Percentiles rank a stretch among this genome's conserved stretches.
Conservation (phyloP, 2,888 invertebrate species). For the Eupithecia vulgata region DNA sequence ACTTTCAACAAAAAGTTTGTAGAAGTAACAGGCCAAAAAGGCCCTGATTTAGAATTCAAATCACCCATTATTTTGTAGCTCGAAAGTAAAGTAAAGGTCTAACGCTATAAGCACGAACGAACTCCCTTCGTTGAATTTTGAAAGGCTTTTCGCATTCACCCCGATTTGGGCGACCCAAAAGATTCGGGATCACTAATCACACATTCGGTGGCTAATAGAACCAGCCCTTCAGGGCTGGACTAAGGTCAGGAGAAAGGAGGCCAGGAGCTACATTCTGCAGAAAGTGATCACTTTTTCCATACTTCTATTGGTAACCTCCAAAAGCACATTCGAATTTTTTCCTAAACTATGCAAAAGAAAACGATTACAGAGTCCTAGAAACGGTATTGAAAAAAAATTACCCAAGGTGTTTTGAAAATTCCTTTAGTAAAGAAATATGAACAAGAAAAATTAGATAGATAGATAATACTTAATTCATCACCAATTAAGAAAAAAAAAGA, state of each 20-base stretch:
- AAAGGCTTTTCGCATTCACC: conserved; percentile 28
- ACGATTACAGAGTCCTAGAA: not conserved
- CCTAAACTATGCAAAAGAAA: not conserved
- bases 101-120: conserved; percentile 22
- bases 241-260: not conserved
- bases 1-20: not conserved
- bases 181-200: conserved; percentile 41
- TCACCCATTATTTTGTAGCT: conserved; percentile 24
- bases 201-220: conserved; percentile 40
- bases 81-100: conserved; percentile 14
- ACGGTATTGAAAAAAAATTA: not conserved
- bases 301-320: not conserved
- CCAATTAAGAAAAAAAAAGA: too few relatives aligned
- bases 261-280: not conserved
- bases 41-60: conserved; percentile 21
- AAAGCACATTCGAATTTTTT: not conserved
- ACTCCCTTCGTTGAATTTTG: conserved; percentile 27
- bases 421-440: too few relatives aligned
- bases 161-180: conserved; percentile 32
- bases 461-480: too few relatives aligned
- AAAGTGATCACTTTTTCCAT: not conserved
- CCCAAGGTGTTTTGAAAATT: not conserved
- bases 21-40: conserved; percentile 6
- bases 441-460: too few relatives aligned
- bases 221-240: conserved; percentile 22